A percentile compares a stretch with the other conserved stretches of the same genome.
phyloP scores from a whole-genome alignment of 2,797 vertebrate genomes.

The Tinamus major region DNA sequence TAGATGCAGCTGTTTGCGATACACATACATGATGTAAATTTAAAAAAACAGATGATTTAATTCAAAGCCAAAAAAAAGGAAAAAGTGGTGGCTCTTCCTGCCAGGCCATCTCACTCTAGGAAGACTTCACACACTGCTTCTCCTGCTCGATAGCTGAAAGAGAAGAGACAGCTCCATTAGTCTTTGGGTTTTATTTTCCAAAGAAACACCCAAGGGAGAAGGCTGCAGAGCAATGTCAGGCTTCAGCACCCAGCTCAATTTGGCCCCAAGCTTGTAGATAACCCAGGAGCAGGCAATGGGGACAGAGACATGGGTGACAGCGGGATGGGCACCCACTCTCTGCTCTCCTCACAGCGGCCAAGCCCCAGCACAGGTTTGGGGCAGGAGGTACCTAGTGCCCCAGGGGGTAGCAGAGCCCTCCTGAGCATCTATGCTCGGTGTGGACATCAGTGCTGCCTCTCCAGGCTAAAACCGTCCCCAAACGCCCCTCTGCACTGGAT shows the following conservation, averaged over 20 bases:
- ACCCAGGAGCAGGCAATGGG: neutral
- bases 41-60: constrained; percentile 19
- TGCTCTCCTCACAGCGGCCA: neutral
- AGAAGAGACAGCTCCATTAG: constrained; percentile 38
- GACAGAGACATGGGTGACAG: neutral
- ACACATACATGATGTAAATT: constrained; percentile 14
- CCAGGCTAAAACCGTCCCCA: neutral
- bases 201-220: neutral
- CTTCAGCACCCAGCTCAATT: neutral
- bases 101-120: constrained; percentile 57
- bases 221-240: neutral
- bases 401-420: too few species aligned
- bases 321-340: neutral
- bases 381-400: rapidly evolving
- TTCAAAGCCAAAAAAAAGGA: neutral
- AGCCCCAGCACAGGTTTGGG: neutral
- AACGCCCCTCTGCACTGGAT: neutral
- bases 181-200: neutral
- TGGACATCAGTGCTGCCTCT: too few species aligned
- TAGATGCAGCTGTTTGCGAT: constrained; percentile 18
- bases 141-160: constrained; percentile 75
- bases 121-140: constrained; percentile 75
- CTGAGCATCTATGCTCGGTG: too few species aligned
- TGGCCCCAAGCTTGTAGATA: rapidly evolving
- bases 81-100: neutral